Evolutionary conservation across 2,113 vertebrate species (phyloP).

Genomic region (Gymnarchus niloticus): DNA sequence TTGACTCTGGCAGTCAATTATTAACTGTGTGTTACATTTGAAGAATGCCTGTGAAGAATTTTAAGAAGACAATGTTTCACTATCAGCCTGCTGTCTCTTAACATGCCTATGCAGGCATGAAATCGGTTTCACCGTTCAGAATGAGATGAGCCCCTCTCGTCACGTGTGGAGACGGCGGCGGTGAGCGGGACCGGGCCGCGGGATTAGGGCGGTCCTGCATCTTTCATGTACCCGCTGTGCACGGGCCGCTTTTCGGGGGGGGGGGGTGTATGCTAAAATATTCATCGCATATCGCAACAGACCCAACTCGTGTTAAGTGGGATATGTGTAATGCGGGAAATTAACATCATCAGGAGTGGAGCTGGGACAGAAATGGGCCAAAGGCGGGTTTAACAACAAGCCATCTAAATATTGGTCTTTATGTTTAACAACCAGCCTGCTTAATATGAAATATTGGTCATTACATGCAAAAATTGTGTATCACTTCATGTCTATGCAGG

Average conservation of each 20-base stretch:
- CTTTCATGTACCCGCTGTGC: slow-evolving; percentile 61
- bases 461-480: background rate
- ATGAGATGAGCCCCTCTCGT: slow-evolving; percentile 48
- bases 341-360: slow-evolving; percentile 29
- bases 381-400: background rate
- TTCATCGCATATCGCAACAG: slow-evolving; percentile 59
- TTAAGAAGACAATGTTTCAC: slow-evolving; percentile 67
- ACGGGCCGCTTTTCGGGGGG: slow-evolving; percentile 57
- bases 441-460: background rate
- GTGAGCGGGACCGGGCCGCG: slow-evolving; percentile 54
- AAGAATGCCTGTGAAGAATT: slow-evolving; percentile 62
- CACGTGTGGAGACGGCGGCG: slow-evolving; percentile 45
- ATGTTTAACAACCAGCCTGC: background rate
- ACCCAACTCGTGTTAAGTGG: slow-evolving; percentile 60
- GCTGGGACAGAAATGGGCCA: background rate
- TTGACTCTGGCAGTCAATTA: slow-evolving; percentile 57
- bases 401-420: background rate
- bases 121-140: slow-evolving; percentile 42
- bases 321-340: slow-evolving; percentile 1
- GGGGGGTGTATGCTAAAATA: slow-evolving; percentile 59
- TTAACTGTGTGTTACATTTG: slow-evolving; percentile 63
- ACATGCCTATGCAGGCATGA: slow-evolving; percentile 44
- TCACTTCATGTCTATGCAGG: background rate
- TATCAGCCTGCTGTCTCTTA: slow-evolving; percentile 58
- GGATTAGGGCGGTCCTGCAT: slow-evolving; percentile 70